Base-by-base conservation (phyloP, 2,888 invertebrate genomes). In the Drosophila heteroneura region DNA sequence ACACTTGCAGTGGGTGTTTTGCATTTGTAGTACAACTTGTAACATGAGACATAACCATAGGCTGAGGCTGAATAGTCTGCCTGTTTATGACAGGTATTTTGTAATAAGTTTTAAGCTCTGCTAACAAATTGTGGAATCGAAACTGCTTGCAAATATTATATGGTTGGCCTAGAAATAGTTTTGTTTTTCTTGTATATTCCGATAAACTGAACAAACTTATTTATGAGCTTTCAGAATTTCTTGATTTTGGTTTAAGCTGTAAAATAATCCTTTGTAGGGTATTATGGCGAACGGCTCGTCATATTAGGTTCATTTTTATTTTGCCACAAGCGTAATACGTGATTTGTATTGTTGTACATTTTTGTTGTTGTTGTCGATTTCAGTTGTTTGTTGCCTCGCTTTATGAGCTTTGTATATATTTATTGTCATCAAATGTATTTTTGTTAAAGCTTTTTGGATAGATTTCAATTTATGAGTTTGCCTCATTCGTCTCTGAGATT, bases 351-450 rank as follows among this genome's bases (percentile, higher is more conserved):
- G 63, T 68, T 9, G 26, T 16, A 19, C 16, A 51, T 30, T 19
- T 28, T 52, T 41, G 39, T 32, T 51, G 35, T 60, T 51, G 19
- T 26, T 26, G 49, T 49, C 33, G 32, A 49, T 26, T 33, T 49
- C 28, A 0, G 22, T 19, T 67, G 47, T 47, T 66, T 58, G 41
- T 52, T 41, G 64, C 32, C 26, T 59, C 60, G 37, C 51, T 78
- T 80, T 78, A 78, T 81, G 75, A 61, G 60, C 56, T 33, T 41
- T 62, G 26, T 71, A 70, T 56, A 67, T 69, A 82, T 80, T 82
- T 82, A 71, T 76, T 74, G 74, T 76, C 83, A 79, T 63, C 80
- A 73, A 70, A 73, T 73, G 64, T 58, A 57, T 76, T 80, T 72
- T 72, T 68, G 79, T 75, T 49, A 52, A 54, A 63, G 78, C 61